Evolutionary conservation across 2,797 vertebrate genomes (phyloP).

Genomic region (Pseudomugil tenellus): DNA sequence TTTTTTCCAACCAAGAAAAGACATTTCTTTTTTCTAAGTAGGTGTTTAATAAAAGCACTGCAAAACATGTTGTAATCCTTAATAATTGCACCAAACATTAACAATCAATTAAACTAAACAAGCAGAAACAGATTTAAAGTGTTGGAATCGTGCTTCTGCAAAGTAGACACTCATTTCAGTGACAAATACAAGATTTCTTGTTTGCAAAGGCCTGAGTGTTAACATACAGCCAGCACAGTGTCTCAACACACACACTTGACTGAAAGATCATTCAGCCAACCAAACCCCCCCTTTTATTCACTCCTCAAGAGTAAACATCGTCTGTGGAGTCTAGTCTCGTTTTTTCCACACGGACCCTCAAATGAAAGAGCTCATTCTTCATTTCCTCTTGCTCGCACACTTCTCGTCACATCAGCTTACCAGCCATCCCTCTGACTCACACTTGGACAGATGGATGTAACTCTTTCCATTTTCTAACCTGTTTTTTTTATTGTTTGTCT

Average conservation of each 20-base stretch:
- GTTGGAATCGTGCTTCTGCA: not conserved
- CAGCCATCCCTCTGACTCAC: slow-evolving; percentile 69
- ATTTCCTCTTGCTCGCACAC: slow-evolving; percentile 43
- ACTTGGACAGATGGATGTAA: slow-evolving; percentile 51
- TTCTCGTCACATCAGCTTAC: slow-evolving; percentile 53
- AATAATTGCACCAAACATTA: not conserved
- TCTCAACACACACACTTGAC: slow-evolving; percentile 37
- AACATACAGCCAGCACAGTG: slow-evolving; percentile 22
- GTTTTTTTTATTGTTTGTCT: slow-evolving; percentile 4
- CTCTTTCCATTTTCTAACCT: slow-evolving; percentile 71
- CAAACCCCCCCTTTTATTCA: slow-evolving; percentile 50
- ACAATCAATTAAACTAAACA: not conserved
- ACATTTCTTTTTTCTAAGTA: not conserved
- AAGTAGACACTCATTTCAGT: slow-evolving; percentile 3
- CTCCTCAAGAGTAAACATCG: slow-evolving; percentile 74
- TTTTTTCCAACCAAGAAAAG: not conserved
- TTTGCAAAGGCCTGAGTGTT: slow-evolving; percentile 13
- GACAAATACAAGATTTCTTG: slow-evolving; percentile 20
- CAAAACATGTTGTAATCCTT: not conserved
- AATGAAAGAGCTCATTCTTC: slow-evolving; percentile 80
- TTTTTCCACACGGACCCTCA: slow-evolving; percentile 70
- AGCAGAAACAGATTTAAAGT: not conserved
- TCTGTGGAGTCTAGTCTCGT: slow-evolving; percentile 53
- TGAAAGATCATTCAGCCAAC: slow-evolving; percentile 52
- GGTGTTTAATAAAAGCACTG: not conserved